Evolutionary conservation across 2,797 vertebrate species (phyloP).

Genomic region (Erethizon dorsatum): DNA sequence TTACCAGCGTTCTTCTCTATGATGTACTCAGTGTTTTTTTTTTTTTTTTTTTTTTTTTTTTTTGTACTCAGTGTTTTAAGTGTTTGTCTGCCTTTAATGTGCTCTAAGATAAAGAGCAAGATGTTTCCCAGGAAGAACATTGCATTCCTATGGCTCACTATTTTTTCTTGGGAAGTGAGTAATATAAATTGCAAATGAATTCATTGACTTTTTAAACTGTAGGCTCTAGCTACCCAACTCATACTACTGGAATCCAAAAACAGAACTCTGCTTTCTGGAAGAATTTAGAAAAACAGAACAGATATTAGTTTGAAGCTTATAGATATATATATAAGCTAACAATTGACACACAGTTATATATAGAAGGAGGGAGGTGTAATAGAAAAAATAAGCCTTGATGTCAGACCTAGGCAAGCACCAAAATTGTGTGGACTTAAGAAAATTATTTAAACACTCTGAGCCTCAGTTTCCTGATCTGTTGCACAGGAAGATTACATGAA

Average conservation of each 20-base stretch:
- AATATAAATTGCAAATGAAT: slow-evolving; percentile 65
- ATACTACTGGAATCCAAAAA: not conserved
- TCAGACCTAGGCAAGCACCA: not conserved
- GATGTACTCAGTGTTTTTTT: not conserved
- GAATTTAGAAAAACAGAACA: not conserved
- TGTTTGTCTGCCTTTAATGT: slow-evolving; percentile 15
- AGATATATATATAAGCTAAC: slow-evolving; percentile 29
- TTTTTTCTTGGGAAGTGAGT: slow-evolving; percentile 39
- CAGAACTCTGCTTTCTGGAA: slow-evolving; percentile 24
- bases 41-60: too few relatives aligned
- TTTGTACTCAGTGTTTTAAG: not conserved
- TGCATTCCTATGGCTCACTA: slow-evolving; percentile 32
- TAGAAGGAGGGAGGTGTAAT: not conserved
- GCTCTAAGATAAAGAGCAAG: slow-evolving; percentile 7
- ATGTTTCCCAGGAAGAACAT: not conserved
- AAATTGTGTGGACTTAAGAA: not conserved
- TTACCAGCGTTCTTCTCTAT: not conserved
- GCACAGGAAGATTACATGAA: not conserved
- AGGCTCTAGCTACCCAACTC: not conserved
- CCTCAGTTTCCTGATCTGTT: not conserved
- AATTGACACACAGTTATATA: not conserved
- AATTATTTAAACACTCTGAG: not conserved
- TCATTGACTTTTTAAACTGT: slow-evolving; percentile 18
- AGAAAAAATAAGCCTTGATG: not conserved
- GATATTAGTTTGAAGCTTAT: not conserved